phyloP scores from a whole-genome alignment of 2,797 vertebrate species.

The Sarcoramphus papa region DNA sequence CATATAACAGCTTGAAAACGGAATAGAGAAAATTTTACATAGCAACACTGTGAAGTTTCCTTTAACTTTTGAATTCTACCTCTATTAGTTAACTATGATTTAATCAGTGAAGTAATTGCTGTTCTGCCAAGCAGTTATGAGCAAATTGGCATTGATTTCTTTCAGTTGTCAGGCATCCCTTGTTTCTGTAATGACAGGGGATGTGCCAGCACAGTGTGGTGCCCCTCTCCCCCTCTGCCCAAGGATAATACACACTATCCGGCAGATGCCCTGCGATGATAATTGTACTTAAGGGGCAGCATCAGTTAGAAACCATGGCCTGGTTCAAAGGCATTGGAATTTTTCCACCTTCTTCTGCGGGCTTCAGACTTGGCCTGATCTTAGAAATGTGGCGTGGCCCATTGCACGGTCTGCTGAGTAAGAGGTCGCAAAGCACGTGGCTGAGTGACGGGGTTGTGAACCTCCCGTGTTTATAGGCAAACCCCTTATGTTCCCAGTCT shows the following conservation, averaged over 20 bases:
- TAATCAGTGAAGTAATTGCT: neutral
- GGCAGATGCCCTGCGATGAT: neutral
- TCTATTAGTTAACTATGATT: neutral
- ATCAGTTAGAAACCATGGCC: neutral
- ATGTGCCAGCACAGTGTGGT: neutral
- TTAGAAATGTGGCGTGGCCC: neutral
- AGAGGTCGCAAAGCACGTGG: neutral
- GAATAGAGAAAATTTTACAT: constrained; percentile 8
- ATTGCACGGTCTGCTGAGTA: neutral
- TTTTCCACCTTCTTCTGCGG: neutral
- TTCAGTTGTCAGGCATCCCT: neutral
- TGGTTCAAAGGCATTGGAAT: neutral
- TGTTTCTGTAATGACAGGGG: neutral
- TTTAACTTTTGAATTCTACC: constrained; percentile 27
- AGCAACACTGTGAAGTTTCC: neutral
- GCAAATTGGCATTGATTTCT: neutral
- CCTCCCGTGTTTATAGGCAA: neutral
- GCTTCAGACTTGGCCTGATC: neutral
- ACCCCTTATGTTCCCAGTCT: neutral
- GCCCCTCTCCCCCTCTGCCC: neutral
- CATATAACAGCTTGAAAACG: constrained; percentile 18
- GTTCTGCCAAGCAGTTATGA: neutral
- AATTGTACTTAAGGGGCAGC: neutral
- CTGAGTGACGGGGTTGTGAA: neutral
- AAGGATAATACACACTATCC: neutral